Conservation (phyloP, 2,797 vertebrate genomes). For the Squalus acanthias region DNA sequence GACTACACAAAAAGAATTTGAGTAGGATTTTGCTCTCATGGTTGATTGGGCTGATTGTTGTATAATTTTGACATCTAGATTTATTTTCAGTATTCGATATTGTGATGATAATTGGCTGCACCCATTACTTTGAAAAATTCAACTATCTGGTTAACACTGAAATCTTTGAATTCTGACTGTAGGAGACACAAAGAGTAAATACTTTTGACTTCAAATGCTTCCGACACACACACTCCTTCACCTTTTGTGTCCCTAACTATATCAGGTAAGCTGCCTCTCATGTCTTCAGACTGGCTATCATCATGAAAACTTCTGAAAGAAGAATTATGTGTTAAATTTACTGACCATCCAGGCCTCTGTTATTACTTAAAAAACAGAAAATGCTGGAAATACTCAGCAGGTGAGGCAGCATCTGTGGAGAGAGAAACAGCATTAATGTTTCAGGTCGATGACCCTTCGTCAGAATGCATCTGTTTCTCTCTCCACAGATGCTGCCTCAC, state of each 20-base stretch:
- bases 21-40: background rate
- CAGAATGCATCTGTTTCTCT: background rate
- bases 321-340: background rate
- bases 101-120: background rate
- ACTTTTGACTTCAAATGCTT: background rate
- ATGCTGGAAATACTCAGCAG: background rate
- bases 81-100: background rate
- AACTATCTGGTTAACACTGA: background rate
- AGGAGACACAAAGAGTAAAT: background rate
- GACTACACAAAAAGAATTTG: background rate
- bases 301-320: background rate
- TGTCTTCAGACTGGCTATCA: no score
- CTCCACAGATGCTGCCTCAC: background rate
- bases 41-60: background rate
- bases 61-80: background rate
- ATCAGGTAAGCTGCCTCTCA: background rate
- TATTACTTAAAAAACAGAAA: background rate
- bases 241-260: background rate
- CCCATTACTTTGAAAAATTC: background rate
- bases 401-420: background rate
- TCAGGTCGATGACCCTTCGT: background rate
- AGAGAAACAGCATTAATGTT: background rate
- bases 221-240: background rate
- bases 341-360: background rate
- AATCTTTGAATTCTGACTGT: background rate